These are phyloP conservation scores for Beroe ovata DNA, from an alignment of 37 sponge, comb jelly and placozoan genomes.

Conservation along the genomic window DNA sequence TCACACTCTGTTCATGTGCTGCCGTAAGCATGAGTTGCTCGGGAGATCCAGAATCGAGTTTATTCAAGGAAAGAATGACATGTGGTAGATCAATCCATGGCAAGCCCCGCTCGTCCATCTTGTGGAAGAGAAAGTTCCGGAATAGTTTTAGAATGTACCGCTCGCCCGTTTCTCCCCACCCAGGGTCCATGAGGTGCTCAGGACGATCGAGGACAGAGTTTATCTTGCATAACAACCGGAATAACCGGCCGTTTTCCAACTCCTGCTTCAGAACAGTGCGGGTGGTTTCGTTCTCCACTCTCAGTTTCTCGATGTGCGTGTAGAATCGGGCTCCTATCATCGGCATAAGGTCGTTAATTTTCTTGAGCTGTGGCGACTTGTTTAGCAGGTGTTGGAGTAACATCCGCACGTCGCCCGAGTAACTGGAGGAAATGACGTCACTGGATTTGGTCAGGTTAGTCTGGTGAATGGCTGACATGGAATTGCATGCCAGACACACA, in stretches of 20 bases:
- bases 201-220: conserved; percentile 83
- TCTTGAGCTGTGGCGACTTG: conserved; percentile 67
- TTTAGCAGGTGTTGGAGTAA: conserved; percentile 70
- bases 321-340: conserved; percentile 77
- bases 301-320: conserved; percentile 69
- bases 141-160: conserved; percentile 85
- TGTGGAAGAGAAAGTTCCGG: conserved; percentile 87
- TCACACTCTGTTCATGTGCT: conserved; percentile 78
- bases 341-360: conserved; percentile 73
- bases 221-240: conserved; percentile 79
- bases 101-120: conserved; percentile 74
- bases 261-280: conserved; percentile 80
- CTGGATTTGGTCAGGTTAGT: conserved; percentile 68
- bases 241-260: conserved; percentile 85
- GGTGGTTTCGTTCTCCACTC: conserved; percentile 69
- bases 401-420: conserved; percentile 70
- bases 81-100: conserved; percentile 91
- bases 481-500: conserved; percentile 74
- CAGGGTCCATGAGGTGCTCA: conserved; percentile 70
- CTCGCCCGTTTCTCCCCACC: conserved; percentile 90
- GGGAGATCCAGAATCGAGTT: conserved; percentile 80
- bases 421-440: conserved; percentile 67
- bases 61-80: conserved; percentile 81
- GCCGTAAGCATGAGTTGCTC: conserved; percentile 76
- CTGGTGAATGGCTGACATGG: conserved; percentile 69